A percentile compares a stretch with the other conserved stretches of the same genome.
Evolutionary conservation across 2,797 vertebrate genomes (phyloP).

Genomic region (Thamnophis elegans): DNA sequence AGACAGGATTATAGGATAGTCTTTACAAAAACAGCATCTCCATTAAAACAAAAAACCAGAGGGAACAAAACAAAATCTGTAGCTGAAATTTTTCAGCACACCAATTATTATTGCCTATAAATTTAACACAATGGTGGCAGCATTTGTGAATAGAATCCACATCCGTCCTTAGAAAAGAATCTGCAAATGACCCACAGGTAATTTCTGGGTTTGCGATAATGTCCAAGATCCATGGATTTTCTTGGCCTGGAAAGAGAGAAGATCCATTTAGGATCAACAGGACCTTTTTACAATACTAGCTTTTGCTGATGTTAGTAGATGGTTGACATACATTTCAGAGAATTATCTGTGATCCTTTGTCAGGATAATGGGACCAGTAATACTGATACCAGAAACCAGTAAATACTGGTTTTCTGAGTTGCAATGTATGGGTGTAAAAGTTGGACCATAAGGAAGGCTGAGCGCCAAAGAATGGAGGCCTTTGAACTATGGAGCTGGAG

Average conservation of each 20-base stretch:
- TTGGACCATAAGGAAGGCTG: too few relatives aligned
- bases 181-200: slow-evolving; percentile 4
- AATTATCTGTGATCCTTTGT: not conserved
- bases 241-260: not conserved
- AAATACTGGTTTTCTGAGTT: too few relatives aligned
- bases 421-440: too few relatives aligned
- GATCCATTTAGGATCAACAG: slow-evolving; percentile 6
- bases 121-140: slow-evolving; percentile 57
- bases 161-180: slow-evolving; percentile 34
- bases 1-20: slow-evolving; percentile 32
- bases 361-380: not conserved
- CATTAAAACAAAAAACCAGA: slow-evolving; percentile 18
- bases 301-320: not conserved
- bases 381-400: too few relatives aligned
- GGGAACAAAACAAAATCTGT: slow-evolving; percentile 21
- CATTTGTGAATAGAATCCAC: slow-evolving; percentile 49
- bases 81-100: slow-evolving; percentile 19
- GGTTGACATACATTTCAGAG: not conserved
- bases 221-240: not conserved
- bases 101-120: slow-evolving; percentile 49
- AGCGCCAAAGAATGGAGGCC: too few relatives aligned
- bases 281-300: not conserved
- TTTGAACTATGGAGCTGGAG: too few relatives aligned
- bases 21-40: slow-evolving; percentile 45
- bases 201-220: not conserved